A percentile compares a stretch with the other conserved stretches of the same genome.
phyloP scores from a whole-genome alignment of 2,113 vertebrate species.

The Glaucidium brasilianum region DNA sequence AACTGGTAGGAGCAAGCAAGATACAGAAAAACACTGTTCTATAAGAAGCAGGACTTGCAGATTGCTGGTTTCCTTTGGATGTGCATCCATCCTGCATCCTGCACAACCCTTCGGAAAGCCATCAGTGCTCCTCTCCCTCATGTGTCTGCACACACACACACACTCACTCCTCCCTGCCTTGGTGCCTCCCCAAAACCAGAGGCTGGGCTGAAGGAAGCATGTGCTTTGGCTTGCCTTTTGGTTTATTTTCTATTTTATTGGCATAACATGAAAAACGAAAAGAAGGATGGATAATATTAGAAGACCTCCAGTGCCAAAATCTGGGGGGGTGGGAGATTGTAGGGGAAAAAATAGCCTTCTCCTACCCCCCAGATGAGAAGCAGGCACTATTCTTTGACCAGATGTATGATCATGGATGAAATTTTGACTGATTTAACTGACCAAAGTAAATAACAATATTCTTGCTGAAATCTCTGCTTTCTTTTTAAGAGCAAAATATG shows the following conservation, averaged over 20 bases:
- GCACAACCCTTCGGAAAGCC: neutral
- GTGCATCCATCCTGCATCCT: neutral
- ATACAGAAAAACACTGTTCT: neutral
- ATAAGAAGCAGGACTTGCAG: neutral
- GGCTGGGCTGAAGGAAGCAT: fast-evolving
- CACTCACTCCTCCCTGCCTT: neutral
- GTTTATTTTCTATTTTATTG: neutral
- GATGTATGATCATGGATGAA: neutral
- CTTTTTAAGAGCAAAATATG: neutral
- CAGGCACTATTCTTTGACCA: neutral
- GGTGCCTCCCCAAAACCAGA: fast-evolving
- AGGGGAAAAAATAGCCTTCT: neutral
- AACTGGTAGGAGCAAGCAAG: neutral
- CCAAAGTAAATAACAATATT: neutral
- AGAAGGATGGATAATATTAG: neutral
- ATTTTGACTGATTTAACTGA: neutral
- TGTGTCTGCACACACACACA: too few species aligned
- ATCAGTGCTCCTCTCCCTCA: neutral
- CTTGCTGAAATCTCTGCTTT: neutral
- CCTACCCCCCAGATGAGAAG: fast-evolving
- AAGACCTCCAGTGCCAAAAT: neutral
- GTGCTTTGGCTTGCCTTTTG: neutral
- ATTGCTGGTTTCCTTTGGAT: fast-evolving
- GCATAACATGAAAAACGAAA: neutral
- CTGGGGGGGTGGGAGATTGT: neutral